These are phyloP conservation scores for Ptyas mucosa DNA, from an alignment of 2,113 vertebrate species.

Conservation along the genomic window DNA sequence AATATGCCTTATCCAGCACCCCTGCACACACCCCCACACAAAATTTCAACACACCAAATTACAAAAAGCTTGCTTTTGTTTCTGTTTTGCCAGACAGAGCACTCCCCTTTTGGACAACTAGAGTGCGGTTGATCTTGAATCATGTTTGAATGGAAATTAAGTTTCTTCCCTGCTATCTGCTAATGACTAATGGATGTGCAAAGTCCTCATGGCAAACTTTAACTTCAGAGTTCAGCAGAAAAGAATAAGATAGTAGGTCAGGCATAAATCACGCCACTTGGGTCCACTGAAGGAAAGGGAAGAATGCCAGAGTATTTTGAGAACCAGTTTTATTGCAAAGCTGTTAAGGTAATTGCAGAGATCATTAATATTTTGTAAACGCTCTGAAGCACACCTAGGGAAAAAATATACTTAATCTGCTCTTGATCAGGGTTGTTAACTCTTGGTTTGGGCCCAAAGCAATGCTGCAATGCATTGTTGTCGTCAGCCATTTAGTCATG, in stretches of 20 bases:
- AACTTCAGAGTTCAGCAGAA: constrained; percentile 17
- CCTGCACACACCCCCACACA: neutral
- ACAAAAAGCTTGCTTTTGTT: neutral
- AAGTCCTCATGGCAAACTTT: constrained; percentile 19
- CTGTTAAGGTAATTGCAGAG: neutral
- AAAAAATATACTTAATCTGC: neutral
- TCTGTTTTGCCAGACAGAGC: neutral
- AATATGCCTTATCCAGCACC: neutral
- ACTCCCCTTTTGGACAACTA: neutral
- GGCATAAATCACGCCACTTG: constrained; percentile 13
- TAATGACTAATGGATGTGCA: neutral
- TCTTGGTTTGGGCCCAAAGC: neutral
- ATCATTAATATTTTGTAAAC: neutral
- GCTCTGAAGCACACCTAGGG: neutral
- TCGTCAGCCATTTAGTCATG: neutral
- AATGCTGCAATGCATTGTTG: neutral
- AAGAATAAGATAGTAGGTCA: constrained; percentile 13
- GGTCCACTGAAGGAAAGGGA: neutral
- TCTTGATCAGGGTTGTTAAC: neutral
- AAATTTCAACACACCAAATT: neutral
- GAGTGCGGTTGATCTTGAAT: neutral
- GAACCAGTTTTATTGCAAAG: neutral
- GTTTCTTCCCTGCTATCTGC: neutral
- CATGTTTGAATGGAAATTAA: constrained; percentile 8
- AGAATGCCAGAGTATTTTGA: neutral